Evolutionary conservation across 2,888 invertebrate genomes (phyloP).

Genomic region (Calameuta pallipes): DNA sequence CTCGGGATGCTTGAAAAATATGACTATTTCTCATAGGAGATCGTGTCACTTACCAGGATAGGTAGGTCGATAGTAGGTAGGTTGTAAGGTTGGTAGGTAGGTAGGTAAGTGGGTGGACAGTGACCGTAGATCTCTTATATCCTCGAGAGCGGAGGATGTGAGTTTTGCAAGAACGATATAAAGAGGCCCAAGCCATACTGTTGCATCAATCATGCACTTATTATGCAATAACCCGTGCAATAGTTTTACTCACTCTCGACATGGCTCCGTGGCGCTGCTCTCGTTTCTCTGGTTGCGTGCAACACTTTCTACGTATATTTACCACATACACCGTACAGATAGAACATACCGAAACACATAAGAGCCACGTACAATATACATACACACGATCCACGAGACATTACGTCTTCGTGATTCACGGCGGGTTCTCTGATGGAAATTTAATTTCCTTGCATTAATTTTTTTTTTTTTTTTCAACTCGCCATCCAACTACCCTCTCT

Average conservation of each 20-base stretch:
- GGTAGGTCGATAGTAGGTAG: neutral
- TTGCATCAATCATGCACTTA: slow-evolving; percentile 41
- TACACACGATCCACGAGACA: neutral
- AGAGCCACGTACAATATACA: neutral
- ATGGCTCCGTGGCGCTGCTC: slow-evolving; percentile 8
- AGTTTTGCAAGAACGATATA: slow-evolving; percentile 1
- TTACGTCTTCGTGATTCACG: slow-evolving; percentile 50
- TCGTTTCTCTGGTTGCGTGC: slow-evolving; percentile 23
- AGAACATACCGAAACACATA: neutral
- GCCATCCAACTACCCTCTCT: neutral
- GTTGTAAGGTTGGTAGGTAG: slow-evolving; percentile 3
- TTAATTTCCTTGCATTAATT: slow-evolving; percentile 42
- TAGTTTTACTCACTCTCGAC: slow-evolving; percentile 36
- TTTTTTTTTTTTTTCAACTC: neutral
- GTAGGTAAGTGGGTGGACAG: neutral
- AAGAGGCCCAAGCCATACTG: neutral
- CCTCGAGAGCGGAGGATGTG: slow-evolving; percentile 7
- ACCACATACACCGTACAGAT: neutral
- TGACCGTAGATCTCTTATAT: slow-evolving; percentile 5
- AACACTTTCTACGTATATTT: slow-evolving; percentile 7
- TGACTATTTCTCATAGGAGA: neutral
- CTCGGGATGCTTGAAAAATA: neutral
- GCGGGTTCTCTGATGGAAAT: slow-evolving; percentile 51
- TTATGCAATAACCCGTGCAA: slow-evolving; percentile 42
- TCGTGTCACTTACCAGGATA: neutral